Base-by-base conservation (phyloP, 2,888 invertebrate species). In the Julus scanicus region DNA sequence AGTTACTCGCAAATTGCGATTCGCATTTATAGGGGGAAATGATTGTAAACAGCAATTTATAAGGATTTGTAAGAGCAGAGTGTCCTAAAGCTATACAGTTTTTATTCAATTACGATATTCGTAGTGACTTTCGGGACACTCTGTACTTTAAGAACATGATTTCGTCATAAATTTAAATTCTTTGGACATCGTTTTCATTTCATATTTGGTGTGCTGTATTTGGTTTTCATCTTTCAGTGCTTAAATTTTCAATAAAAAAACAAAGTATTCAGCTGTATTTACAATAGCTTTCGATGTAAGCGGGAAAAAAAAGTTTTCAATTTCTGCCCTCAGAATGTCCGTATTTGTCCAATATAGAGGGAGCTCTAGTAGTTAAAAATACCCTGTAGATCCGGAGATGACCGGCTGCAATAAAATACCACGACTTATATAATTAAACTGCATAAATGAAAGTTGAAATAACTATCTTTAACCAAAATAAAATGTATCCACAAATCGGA, bases 381-480 rank as follows among this genome's bases (percentile, higher is more conserved):
- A 88, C 88, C 88, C 88, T 88, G 88, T 88, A 88, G 88, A 88
- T 88, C 88, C 88, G 88, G 88, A 88, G 48, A 40, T 84, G 84
- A 84, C 84, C 84, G 40, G 84, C 84, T 84, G 84, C 39, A 84
- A 84, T 39, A 37, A 84, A 84, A 84, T 84, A 39, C 63, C 63
- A 63, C 63, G 63, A 63, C 63, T 63, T n/a, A n/a, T 63, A 17
- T 63, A 63, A 63, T 63, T 63, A 63, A 63, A n/a, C 63, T 63
- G 63, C n/a, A n/a, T n/a, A 5, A 63, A 15, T n/a, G 1, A 17
- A 63, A 13, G 17, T 63, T 13, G 5, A 63, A 63, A 63, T 63
- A 63, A 63, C 63, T n/a, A 63, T 63, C 3, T 63, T 13, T 1
- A 63, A 1, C 63, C 17, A n/a, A 53, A 63, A n/a, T 17, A 63